phyloP scores from a whole-genome alignment of 1,140 invertebrate genomes.

The Drosophila burlai region DNA sequence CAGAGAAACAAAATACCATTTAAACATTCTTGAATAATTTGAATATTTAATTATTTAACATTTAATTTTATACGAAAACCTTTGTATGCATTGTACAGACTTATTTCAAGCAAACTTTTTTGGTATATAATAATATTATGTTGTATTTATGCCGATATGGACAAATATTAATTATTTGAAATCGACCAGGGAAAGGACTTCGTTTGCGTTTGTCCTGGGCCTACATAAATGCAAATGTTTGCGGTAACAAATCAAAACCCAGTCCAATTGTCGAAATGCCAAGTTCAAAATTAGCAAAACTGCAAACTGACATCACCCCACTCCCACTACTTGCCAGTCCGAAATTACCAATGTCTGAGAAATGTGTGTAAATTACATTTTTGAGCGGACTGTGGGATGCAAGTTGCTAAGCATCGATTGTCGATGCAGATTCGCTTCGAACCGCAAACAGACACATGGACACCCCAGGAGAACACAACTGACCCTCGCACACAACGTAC shows the following conservation, averaged over 20 bases:
- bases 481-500: neutral
- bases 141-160: neutral
- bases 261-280: slow-evolving; percentile 59
- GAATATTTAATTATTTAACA: no score
- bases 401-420: slow-evolving; percentile 18
- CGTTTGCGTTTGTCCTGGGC: neutral
- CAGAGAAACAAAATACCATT: neutral
- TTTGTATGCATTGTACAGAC: no score
- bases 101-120: no score
- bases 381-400: slow-evolving; percentile 10
- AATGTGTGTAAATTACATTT: slow-evolving; percentile 43
- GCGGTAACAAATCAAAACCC: slow-evolving; percentile 49
- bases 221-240: slow-evolving; percentile 40
- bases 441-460: slow-evolving; percentile 22
- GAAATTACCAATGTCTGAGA: slow-evolving; percentile 16
- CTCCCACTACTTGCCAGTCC: no score
- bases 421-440: slow-evolving; percentile 18
- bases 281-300: slow-evolving; percentile 62
- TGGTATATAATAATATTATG: no score
- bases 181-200: neutral
- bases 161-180: slow-evolving; percentile 56
- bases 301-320: slow-evolving; percentile 4
- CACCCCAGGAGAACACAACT: slow-evolving; percentile 11
- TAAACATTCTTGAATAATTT: neutral
- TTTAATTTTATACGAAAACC: no score